These are phyloP conservation scores for Ploceus nigricollis DNA, from an alignment of 2,113 vertebrate species.

Conservation along the genomic window DNA sequence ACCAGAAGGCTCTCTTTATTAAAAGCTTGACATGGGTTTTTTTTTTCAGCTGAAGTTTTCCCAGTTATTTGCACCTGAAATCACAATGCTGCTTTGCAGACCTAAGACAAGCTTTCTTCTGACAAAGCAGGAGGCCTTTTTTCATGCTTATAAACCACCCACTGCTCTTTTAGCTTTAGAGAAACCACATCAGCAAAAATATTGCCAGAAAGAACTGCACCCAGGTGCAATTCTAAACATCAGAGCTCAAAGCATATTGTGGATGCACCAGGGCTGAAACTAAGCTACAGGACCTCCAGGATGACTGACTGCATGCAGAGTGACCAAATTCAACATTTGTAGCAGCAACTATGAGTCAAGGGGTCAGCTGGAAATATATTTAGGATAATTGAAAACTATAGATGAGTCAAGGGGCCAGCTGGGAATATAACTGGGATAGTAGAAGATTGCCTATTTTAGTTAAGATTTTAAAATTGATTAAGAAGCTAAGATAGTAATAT, in stretches of 20 bases:
- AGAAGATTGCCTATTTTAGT: no score
- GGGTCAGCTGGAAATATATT: no score
- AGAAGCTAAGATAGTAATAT: no score
- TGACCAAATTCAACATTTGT: background rate
- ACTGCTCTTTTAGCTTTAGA: background rate
- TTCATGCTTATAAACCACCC: background rate
- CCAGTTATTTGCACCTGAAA: background rate
- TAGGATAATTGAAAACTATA: no score
- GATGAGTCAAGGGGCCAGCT: no score
- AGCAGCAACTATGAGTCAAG: background rate
- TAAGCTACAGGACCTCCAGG: no score
- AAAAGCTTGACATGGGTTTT: background rate
- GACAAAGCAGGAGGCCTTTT: background rate
- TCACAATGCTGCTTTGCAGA: background rate
- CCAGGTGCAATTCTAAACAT: background rate
- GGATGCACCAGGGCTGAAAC: background rate
- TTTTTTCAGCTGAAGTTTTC: background rate
- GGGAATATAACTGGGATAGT: no score
- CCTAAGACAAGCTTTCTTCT: background rate
- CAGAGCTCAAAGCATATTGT: background rate
- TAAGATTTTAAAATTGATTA: no score
- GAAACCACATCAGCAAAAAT: background rate
- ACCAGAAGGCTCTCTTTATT: background rate
- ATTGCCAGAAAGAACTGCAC: accelerated
- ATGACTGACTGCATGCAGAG: accelerated